Percentiles rank a stretch among this genome's conserved stretches.
These are phyloP conservation scores for Neosilurus mollespiculum DNA, from an alignment of 2,797 vertebrate species.

Conservation along the genomic window DNA sequence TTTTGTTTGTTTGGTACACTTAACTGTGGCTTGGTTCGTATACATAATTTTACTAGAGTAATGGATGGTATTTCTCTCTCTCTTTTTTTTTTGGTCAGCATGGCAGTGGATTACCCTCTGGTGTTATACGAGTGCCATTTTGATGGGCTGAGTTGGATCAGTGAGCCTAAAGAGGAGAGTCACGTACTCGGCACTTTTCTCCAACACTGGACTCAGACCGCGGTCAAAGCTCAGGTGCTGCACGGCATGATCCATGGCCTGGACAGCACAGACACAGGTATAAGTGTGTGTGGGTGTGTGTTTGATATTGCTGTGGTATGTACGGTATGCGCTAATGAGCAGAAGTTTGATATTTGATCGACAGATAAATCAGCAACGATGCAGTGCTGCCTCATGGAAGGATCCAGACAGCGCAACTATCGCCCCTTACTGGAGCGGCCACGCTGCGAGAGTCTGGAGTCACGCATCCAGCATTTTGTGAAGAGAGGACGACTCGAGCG, in stretches of 20 bases:
- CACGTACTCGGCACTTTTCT: constrained; percentile 74
- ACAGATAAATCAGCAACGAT: constrained; percentile 59
- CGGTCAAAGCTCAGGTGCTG: constrained; percentile 81
- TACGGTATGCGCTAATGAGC: background rate
- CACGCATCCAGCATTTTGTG: constrained; percentile 86
- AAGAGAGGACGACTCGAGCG: constrained; percentile 78
- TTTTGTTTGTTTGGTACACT: too few relatives aligned
- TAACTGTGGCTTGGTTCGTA: too few relatives aligned
- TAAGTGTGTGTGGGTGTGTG: background rate
- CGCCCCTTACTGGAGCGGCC: constrained; percentile 84
- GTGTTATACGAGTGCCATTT: constrained; percentile 89
- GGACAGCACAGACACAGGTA: constrained; percentile 64
- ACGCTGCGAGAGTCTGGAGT: constrained; percentile 87
- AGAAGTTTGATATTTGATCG: background rate
- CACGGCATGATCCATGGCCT: constrained; percentile 82
- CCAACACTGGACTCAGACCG: constrained; percentile 86
- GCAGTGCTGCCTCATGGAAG: constrained; percentile 80
- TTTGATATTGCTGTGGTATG: background rate
- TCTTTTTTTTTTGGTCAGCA: constrained; percentile 67
- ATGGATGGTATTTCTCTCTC: too few relatives aligned
- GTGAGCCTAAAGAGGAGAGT: constrained; percentile 76
- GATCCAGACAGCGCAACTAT: constrained; percentile 82
- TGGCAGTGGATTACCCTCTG: constrained; percentile 93
- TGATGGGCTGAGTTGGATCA: constrained; percentile 80
- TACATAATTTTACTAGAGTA: too few relatives aligned